Conservation (phyloP, 2,888 invertebrate species). For the Agonopterix arenella region DNA sequence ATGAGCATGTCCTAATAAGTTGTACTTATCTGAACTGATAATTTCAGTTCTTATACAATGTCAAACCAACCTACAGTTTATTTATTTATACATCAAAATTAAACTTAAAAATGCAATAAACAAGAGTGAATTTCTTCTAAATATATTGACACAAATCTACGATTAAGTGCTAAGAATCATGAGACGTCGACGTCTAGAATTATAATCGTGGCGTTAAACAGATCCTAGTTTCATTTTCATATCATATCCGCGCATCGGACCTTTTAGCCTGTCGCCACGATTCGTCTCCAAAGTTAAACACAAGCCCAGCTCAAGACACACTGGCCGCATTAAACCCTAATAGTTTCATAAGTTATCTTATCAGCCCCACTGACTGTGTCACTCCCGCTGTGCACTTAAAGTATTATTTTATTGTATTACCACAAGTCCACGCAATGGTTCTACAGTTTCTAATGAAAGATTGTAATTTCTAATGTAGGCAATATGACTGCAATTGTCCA, state of each 20-base stretch:
- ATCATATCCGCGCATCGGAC: too few species aligned
- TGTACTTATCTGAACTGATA: background rate
- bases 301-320: constrained; percentile 36
- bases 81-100: constrained; percentile 19
- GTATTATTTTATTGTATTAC: background rate
- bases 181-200: constrained; percentile 29
- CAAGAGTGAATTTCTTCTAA: constrained; percentile 36
- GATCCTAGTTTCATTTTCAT: constrained; percentile 12
- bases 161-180: constrained; percentile 43
- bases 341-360: constrained; percentile 25
- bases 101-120: constrained; percentile 36
- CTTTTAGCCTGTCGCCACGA: too few species aligned
- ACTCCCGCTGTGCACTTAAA: constrained; percentile 19
- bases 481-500: too few species aligned
- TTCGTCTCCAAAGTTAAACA: constrained; percentile 2
- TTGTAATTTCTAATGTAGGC: too few species aligned
- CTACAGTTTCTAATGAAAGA: too few species aligned
- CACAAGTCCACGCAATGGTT: too few species aligned
- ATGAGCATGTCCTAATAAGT: too few species aligned
- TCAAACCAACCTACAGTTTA: too few species aligned
- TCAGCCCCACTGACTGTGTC: constrained; percentile 18
- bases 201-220: constrained; percentile 18
- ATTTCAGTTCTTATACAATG: background rate
- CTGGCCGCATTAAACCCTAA: constrained; percentile 26
- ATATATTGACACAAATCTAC: constrained; percentile 49